phyloP scores from a whole-genome alignment of 2,888 invertebrate genomes.

The Gastracanthus pulcherrimus region DNA sequence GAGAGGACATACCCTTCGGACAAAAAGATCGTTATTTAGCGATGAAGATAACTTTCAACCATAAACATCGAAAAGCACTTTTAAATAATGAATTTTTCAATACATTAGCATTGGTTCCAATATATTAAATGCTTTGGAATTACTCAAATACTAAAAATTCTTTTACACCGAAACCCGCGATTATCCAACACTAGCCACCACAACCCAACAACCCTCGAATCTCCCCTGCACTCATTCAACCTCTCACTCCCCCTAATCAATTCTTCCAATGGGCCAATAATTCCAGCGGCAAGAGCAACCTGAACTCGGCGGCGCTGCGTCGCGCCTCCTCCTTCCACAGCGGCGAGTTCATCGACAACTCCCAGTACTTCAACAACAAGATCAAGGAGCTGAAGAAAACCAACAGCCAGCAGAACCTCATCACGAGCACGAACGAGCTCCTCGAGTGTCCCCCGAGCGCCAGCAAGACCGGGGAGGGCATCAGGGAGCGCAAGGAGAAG shows the following conservation, averaged over 20 bases:
- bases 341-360: constrained; percentile 67
- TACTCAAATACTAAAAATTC: constrained; percentile 17
- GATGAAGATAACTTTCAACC: too few relatives aligned
- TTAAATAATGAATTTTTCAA: too few relatives aligned
- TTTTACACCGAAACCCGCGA: too few relatives aligned
- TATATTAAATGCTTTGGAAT: too few relatives aligned
- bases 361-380: constrained; percentile 68
- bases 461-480: constrained; percentile 52
- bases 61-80: too few relatives aligned
- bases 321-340: constrained; percentile 76
- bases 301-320: constrained; percentile 61
- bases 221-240: too few relatives aligned
- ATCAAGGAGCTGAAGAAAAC: constrained; percentile 71
- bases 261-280: not conserved
- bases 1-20: too few relatives aligned
- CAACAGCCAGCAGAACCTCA: constrained; percentile 67
- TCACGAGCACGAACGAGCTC: constrained; percentile 41
- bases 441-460: constrained; percentile 6
- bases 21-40: too few relatives aligned
- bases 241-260: too few relatives aligned
- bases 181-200: too few relatives aligned
- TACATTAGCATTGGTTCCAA: too few relatives aligned
- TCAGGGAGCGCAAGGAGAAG: constrained; percentile 60
- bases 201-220: too few relatives aligned
- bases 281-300: constrained; percentile 6